Evolutionary conservation across 2,113 vertebrate genomes (phyloP), one percentile per base, ranked within the genome.

Genomic region (Paradoxurus hermaphroditus): DNA sequence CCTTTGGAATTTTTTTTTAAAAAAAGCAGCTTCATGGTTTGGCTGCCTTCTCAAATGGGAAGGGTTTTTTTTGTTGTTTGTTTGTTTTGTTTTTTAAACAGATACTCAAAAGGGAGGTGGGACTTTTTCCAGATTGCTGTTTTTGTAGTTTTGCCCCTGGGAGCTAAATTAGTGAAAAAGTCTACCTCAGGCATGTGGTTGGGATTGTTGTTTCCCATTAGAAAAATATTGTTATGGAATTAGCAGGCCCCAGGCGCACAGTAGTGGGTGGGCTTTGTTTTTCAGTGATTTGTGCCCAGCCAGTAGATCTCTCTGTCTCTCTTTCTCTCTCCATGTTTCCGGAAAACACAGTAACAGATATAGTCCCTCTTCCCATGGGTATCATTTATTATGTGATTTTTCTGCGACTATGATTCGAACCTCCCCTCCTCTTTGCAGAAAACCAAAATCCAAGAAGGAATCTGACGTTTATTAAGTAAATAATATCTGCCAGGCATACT

Each of bases 101-200:
- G 44, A 75, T 84, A 84, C 95, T 73, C 2, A 13, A 53, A 79
- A 16, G 29, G 51, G 83, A 93, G 82, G 89, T 51, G 62, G 78
- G 46, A 10, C 78, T 70, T 83, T 95, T 86, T 94, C 82, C 83
- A 59, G 62, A 72, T 34, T 89, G 92, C 86, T 96, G 59, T 85
- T 96, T 92, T 90, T 93, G 34, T 75, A 53, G 67, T 72, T 94
- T 90, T 75, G 73, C 56, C 56, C 75, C 65, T 46, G 94, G 79
- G 56, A 95, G 41, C 73, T 90, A 72, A 93, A 95, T 90, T 15
- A 89, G 62, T 95, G 86, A 92, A 95, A 93, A 73, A 95, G 94
- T 19, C 73, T n/a, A 67, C n/a, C n/a, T 39, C 68, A 5, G 79
- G n/a, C 62, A 78, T 51, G 92, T 44, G 86, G 18, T 15, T 29